A percentile compares a stretch with the other conserved stretches of the same genome.
phyloP scores from a whole-genome alignment of 1,140 invertebrate species.

The Fopius arisanus region DNA sequence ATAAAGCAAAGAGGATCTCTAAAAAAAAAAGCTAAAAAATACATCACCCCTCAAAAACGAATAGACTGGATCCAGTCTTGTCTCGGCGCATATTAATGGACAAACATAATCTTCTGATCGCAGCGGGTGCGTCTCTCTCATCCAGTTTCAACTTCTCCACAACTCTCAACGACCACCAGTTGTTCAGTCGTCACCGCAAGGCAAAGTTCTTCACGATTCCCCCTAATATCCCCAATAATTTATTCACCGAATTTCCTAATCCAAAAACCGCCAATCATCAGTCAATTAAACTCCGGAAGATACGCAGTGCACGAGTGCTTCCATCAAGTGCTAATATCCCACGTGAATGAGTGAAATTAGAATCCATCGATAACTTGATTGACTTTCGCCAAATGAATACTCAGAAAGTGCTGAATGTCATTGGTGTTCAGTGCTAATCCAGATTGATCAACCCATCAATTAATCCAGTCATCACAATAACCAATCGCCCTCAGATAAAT shows the following conservation, averaged over 20 bases:
- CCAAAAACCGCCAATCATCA: neutral
- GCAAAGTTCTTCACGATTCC: constrained; percentile 33
- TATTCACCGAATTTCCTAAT: neutral
- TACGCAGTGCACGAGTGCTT: neutral
- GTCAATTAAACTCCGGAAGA: neutral
- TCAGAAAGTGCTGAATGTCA: neutral
- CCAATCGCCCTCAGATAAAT: neutral
- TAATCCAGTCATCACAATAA: neutral
- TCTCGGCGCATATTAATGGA: constrained; percentile 63
- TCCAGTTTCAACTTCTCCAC: constrained; percentile 34
- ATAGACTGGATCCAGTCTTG: constrained; percentile 49
- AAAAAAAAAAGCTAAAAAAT: neutral
- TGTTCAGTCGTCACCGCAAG: constrained; percentile 41
- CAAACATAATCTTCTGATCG: constrained; percentile 62
- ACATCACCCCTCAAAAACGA: constrained; percentile 25
- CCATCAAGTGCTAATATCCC: neutral
- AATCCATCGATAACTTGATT: neutral
- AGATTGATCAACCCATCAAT: neutral
- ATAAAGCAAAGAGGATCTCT: neutral
- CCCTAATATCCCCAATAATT: neutral
- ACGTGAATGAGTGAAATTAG: neutral
- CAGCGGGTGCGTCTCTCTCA: constrained; percentile 50
- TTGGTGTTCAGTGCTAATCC: neutral
- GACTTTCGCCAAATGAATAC: neutral
- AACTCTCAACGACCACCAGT: constrained; percentile 34